Base-by-base conservation (phyloP, 2,888 invertebrate species). In the Athrips mouffetella region DNA sequence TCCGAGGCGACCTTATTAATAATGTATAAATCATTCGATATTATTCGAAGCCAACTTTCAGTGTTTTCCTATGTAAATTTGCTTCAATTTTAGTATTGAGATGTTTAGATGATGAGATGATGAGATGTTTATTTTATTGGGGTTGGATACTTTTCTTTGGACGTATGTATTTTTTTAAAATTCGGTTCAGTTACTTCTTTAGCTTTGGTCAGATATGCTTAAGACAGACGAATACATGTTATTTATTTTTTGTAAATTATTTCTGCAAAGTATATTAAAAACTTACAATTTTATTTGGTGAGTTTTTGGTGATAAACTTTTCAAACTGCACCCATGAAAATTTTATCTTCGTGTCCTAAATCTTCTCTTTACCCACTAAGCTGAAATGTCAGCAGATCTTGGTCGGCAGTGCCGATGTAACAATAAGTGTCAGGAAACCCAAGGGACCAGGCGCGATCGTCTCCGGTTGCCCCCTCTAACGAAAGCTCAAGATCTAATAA, bases 21-120 rank as follows among this genome's bases (percentile, higher is more conserved):
- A 78, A 84, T 74, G 81, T 77, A 86, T 82, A 71, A 75, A 76
- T 67, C 76, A 79, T 80, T 77, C 75, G 77, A 81, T 82, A 79
- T 79, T 74, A 80, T 76, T 72, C 63, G 65, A 70, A 69, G 67
- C 57, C 57, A 65, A 68, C 65, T 72, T 72, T 59, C 54, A 63
- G 63, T 62, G 67, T 73, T 70, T 65, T 65, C 52, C 58, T 64
- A 62, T 63, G 61, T 49, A 59, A 65, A 60, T 63, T 57, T 57
- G 53, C 54, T 60, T 59, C 51, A 58, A 64, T 61, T 62, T 67
- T 60, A 58, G 55, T 53, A 52, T 47, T 47, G 33, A 10, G n/a
- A 37, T 27, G 44, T 42, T 49, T 35, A 40, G 11, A 41, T 47
- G 39, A 46, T n/a, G n/a, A n/a, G n/a, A n/a, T n/a, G n/a, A n/a